These are phyloP conservation scores for Pogonognathellus flavescens DNA, from an alignment of 1,140 invertebrate species.

Conservation along the genomic window DNA sequence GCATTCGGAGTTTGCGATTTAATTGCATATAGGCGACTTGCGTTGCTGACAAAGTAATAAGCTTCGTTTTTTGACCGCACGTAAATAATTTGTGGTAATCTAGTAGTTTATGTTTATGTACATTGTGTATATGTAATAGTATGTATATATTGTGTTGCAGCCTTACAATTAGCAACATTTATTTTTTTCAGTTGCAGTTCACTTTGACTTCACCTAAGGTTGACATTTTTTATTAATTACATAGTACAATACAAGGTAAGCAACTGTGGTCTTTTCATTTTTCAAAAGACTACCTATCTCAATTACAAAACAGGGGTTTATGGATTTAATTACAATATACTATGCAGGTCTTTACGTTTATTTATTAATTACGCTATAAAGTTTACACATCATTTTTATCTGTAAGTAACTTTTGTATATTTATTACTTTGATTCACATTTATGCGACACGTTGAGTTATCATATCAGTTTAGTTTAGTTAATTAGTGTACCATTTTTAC, in stretches of 20 bases:
- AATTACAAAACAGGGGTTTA: neutral
- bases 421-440: constrained; percentile 9
- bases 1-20: too few species aligned
- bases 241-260: neutral
- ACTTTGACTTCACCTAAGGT: neutral
- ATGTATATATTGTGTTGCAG: neutral
- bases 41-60: too few species aligned
- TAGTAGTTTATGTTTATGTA: too few species aligned
- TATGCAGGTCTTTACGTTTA: neutral
- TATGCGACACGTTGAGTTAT: constrained; percentile 34
- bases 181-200: neutral
- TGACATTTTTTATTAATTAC: constrained; percentile 1
- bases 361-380: neutral
- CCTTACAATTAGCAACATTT: constrained; percentile 19
- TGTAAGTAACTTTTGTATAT: constrained; percentile 8
- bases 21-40: too few species aligned
- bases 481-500: constrained; percentile 29
- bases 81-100: too few species aligned
- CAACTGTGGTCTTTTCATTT: constrained; percentile 17
- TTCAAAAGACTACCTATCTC: constrained; percentile 8
- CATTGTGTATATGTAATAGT: neutral
- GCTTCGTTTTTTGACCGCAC: too few species aligned
- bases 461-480: constrained; percentile 24
- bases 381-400: neutral
- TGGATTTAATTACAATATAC: neutral